These are phyloP conservation scores for Dromaius novaehollandiae DNA, from an alignment of 2,113 vertebrate species.

Conservation along the genomic window DNA sequence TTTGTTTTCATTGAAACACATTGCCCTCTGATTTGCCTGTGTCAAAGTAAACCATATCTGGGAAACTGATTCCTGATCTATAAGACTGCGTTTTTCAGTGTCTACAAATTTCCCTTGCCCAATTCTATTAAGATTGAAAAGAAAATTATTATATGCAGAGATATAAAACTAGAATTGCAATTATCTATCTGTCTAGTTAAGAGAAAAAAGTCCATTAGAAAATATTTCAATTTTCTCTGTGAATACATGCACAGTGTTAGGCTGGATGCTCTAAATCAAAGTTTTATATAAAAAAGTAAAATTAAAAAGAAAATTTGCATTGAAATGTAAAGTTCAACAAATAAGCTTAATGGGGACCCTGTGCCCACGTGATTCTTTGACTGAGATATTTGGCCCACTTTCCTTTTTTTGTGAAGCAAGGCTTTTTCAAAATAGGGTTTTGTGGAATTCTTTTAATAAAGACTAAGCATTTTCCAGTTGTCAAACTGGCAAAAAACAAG, in stretches of 20 bases:
- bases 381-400: not conserved
- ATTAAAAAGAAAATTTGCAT: not conserved
- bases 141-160: not conserved
- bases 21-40: not conserved
- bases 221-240: not conserved
- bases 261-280: not conserved
- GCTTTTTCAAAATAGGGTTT: not conserved
- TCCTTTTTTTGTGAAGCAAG: not conserved
- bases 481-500: not conserved
- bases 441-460: not conserved
- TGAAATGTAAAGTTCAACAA: not conserved
- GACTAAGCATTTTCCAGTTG: not conserved
- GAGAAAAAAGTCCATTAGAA: not conserved
- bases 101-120: not conserved
- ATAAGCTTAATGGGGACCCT: not conserved
- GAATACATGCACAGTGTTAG: not conserved
- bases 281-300: not conserved
- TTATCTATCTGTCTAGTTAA: not conserved
- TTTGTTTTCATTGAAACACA: not conserved
- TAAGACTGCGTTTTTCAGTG: not conserved
- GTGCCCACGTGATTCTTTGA: not conserved
- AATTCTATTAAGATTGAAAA: not conserved
- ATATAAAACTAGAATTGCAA: not conserved
- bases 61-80: not conserved
- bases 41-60: not conserved